Conservation (phyloP, 2,797 vertebrate genomes). For the Podarcis lilfordi region DNA sequence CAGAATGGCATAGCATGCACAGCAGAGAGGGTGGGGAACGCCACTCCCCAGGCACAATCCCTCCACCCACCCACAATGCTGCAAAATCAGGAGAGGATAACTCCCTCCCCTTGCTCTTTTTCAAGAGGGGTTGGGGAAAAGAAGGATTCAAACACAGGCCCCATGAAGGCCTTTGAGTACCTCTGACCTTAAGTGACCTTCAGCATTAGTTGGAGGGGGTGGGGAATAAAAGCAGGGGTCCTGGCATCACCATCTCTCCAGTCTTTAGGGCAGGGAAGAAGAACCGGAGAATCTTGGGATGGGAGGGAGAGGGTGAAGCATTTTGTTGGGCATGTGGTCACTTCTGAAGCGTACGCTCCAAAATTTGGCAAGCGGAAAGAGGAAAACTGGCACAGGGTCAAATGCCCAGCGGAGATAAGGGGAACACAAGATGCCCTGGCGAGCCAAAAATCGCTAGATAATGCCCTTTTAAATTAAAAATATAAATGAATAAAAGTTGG, state of each 20-base stretch:
- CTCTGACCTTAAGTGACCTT: conserved; percentile 10
- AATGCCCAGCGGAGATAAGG: background rate
- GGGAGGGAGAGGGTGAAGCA: background rate
- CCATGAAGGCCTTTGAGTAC: background rate
- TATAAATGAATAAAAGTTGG: no score
- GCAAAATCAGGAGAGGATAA: no score
- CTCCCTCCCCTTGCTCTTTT: background rate
- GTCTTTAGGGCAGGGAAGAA: no score
- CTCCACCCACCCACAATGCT: background rate
- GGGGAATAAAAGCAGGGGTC: no score
- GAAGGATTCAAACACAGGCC: background rate
- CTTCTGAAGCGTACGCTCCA: background rate
- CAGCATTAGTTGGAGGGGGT: background rate
- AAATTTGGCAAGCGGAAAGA: background rate
- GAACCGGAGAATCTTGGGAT: no score
- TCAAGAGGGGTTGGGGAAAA: background rate
- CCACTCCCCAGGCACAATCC: no score
- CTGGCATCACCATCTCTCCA: background rate
- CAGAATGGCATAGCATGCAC: background rate
- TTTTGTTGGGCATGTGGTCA: background rate
- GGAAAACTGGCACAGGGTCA: background rate
- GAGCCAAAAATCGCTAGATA: background rate
- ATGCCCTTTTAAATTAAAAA: background rate
- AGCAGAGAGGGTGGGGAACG: background rate
- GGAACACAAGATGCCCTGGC: background rate